Percentiles rank a stretch among this genome's conserved stretches.
These are phyloP conservation scores for Palythoa grandis DNA, from an alignment of 92 coral and sea anemone species.

Conservation along the genomic window DNA sequence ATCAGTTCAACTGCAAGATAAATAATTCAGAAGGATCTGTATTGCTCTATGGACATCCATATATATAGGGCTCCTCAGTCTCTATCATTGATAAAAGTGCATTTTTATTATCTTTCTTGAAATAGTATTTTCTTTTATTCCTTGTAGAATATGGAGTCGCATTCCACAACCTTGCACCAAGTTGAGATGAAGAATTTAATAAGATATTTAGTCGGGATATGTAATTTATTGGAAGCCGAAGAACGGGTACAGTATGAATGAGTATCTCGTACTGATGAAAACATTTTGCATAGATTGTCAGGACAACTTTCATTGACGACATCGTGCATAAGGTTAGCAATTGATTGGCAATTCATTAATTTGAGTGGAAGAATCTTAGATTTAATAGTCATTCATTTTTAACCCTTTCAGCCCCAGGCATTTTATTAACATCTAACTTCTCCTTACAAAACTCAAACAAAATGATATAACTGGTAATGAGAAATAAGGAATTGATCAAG, in stretches of 20 bases:
- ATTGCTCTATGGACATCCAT: conserved; percentile 12
- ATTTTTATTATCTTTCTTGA: conserved; percentile 23
- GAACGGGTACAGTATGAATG: conserved; percentile 26
- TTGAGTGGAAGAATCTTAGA: neutral
- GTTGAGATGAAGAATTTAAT: conserved; percentile 23
- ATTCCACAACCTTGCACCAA: conserved; percentile 31
- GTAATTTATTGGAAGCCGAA: conserved; percentile 22
- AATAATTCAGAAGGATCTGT: conserved; percentile 6
- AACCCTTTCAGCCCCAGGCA: no score
- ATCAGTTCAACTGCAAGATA: conserved; percentile 11
- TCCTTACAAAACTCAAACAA: no score
- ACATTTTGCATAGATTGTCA: conserved; percentile 16
- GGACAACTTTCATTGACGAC: conserved; percentile 13
- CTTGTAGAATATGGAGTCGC: conserved; percentile 20
- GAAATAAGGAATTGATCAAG: no score
- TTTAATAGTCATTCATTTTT: no score
- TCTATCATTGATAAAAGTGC: neutral
- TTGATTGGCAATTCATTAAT: neutral
- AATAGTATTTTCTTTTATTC: conserved; percentile 35
- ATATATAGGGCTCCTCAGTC: conserved; percentile 4
- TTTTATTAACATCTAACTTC: no score
- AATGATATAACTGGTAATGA: no score
- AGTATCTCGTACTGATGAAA: conserved; percentile 29
- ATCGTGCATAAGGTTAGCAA: conserved; percentile 19
- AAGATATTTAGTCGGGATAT: conserved; percentile 38